These are phyloP conservation scores for Pelecanoides urinatrix DNA, from an alignment of 2,113 vertebrate genomes.

Conservation along the genomic window DNA sequence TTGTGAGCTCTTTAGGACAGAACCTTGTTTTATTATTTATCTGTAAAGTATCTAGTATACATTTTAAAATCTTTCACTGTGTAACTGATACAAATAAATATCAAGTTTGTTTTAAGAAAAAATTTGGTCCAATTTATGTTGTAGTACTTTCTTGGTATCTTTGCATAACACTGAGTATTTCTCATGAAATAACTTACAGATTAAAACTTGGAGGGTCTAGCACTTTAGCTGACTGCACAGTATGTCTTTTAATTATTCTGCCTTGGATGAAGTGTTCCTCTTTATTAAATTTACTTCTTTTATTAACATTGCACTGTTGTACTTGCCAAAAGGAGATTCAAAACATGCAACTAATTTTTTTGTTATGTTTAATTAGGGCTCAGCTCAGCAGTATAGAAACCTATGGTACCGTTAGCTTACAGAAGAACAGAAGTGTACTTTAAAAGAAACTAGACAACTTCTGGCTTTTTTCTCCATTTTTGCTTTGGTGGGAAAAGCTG, in stretches of 20 bases:
- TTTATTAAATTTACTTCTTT: constrained; percentile 65
- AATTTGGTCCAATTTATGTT: neutral
- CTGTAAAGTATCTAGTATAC: neutral
- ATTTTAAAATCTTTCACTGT: neutral
- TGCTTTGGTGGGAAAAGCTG: constrained; percentile 23
- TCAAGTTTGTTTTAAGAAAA: neutral
- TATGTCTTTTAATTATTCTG: constrained; percentile 68
- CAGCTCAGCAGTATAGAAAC: constrained; percentile 21
- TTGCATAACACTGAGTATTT: neutral
- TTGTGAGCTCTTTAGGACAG: neutral
- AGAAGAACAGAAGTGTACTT: constrained; percentile 7
- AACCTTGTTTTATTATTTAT: neutral
- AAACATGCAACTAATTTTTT: constrained; percentile 60
- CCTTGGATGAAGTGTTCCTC: constrained; percentile 55
- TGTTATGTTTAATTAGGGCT: constrained; percentile 65
- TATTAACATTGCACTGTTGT: constrained; percentile 57
- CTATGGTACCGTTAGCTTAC: neutral
- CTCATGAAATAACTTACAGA: neutral
- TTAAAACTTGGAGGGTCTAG: constrained; percentile 34
- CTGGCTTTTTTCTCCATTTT: constrained; percentile 13
- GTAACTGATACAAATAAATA: constrained; percentile 48
- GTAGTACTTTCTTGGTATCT: neutral
- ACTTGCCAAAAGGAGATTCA: constrained; percentile 63
- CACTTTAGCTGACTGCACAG: constrained; percentile 53
- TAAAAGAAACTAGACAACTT: constrained; percentile 8